Conservation (phyloP, 2,113 vertebrate genomes). For the Rhineura floridana region DNA sequence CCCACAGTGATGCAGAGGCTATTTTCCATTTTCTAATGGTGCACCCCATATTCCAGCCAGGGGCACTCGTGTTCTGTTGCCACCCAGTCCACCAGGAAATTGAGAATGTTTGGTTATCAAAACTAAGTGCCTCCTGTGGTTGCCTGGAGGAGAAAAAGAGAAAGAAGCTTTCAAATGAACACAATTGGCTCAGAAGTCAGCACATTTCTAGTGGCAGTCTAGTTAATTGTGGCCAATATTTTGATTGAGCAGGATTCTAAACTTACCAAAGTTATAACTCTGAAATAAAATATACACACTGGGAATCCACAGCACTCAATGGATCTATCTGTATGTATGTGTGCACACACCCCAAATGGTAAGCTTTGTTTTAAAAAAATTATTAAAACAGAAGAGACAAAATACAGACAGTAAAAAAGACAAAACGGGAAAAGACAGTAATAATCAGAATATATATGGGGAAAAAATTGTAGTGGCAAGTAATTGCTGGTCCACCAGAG, state of each 20-base stretch:
- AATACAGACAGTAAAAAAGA: neutral
- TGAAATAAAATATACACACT: neutral
- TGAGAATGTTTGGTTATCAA: neutral
- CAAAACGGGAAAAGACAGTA: neutral
- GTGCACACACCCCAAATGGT: neutral
- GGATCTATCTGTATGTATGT: neutral
- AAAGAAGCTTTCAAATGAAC: neutral
- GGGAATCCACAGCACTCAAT: neutral
- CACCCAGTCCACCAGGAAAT: neutral
- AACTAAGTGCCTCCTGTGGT: neutral
- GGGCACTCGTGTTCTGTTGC: neutral
- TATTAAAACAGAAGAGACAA: neutral
- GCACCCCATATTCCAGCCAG: too few relatives aligned
- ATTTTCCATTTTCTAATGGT: neutral
- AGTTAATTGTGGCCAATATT: neutral
- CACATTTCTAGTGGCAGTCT: neutral
- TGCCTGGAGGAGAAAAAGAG: neutral
- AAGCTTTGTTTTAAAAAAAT: neutral
- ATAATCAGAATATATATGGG: neutral
- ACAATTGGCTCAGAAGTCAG: neutral
- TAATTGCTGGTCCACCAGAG: neutral
- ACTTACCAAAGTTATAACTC: neutral
- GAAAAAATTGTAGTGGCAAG: neutral
- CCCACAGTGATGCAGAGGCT: neutral
- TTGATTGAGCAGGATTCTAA: neutral